Evolutionary conservation across 2,113 vertebrate genomes (phyloP), one percentile per base, ranked within the genome.

Genomic region (Mormyrus lacerda): DNA sequence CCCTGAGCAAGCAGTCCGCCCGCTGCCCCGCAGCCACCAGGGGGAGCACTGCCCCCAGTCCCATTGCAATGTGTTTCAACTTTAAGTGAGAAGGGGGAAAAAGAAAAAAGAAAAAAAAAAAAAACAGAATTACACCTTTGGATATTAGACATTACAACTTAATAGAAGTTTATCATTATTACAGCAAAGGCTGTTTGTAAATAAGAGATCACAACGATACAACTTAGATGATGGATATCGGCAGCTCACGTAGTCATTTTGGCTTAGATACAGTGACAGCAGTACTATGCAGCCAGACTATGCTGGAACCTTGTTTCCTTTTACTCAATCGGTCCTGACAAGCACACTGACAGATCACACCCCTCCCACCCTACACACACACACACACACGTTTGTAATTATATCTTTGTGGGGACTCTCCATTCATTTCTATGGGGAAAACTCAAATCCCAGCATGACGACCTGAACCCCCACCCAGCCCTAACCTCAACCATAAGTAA

Each of bases 231-330:
- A 51, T 85, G 87, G 21, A 85, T 84, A 94, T 90, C 91, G 90
- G 92, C 92, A 93, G 93, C 91, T 94, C 85, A 88, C 48, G 87
- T 82, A 91, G 92, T 92, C 93, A 91, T 92, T 95, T 93, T 91
- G 93, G 94, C 94, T 95, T 92, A 91, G 92, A 93, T 89, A 92
- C 91, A 93, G 93, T 94, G 93, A 94, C 92, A 95, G 93, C 91
- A 91, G 91, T 94, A 95, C 90, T 92, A 93, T 94, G 92, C 92
- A 89, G 90, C 92, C 94, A 92, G 93, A 95, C 91, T 93, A 90
- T 93, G 93, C 93, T 92, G 94, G 93, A 89, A 93, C 92, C 86
- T 44, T 45, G 5, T 19, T 69, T 86, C 83, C 1, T 21, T 21
- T 31, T 61, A 45, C 55, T 21, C 11, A 85, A 39, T 48, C 31